Evolutionary conservation across 2,888 invertebrate species (phyloP), one percentile per base, ranked within the genome.

Genomic region (Dioctria linearis): DNA sequence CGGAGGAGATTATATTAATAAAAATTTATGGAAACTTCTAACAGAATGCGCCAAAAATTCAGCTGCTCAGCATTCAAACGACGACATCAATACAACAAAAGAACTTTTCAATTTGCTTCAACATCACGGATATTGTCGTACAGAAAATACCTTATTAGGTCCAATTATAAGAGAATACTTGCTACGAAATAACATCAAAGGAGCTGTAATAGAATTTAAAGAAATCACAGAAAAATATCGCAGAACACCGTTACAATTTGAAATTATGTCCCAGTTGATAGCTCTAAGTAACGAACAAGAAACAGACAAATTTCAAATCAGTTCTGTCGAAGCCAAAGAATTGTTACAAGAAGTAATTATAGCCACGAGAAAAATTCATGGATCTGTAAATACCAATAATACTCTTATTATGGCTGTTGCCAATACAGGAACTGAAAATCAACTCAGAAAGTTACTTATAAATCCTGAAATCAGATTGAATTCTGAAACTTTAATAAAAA

Each of bases 211-310:
- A n/a, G 91, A 91, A 80, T 94, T 91, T 84, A 86, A 87, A 25
- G 85, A 88, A 0, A 86, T 91, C 76, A 90, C 91, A 0, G 85
- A 88, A 2, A 89, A 90, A 63, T 91, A 92, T 85, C 90, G 90
- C 76, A 91, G 91, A 83, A 92, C 93, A 0, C 94, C 94, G 0
- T 86, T 93, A 8, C 92, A 93, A 84, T 91, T 93, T 83, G 93
- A 93, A 86, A 83, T 94, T 0, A 85, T 93, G 3, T 86, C 86
- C 3, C 83, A 83, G n/a, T 82, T 91, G 57, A 85, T 90, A 57
- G 86, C 87, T 61, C 69, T 88, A 2, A 85, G 86, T 79, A 89
- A 88, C 78, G 84, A 82, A 3, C 80, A 82, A 4, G 80, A 83
- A 9, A 82, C 84, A 3, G 84, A 81, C n/a, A 65, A 84, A 8